Conservation (phyloP, 2,797 vertebrate species). For the Myotis daubentonii region DNA sequence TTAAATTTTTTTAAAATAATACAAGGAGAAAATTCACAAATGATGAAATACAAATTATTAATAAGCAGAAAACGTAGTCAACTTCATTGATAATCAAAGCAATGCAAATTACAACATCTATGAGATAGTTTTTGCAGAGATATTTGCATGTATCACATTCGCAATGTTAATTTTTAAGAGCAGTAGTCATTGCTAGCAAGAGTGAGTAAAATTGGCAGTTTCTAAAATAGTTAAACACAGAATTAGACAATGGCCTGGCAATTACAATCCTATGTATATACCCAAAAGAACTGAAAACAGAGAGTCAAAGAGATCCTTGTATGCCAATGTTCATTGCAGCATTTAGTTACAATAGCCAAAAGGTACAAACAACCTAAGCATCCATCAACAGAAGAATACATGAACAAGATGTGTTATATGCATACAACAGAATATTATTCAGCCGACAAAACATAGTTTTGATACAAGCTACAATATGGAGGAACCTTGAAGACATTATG, state of each 20-base stretch:
- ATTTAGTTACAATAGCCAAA: not conserved
- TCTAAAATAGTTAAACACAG: not conserved
- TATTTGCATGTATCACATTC: not conserved
- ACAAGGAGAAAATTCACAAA: slow-evolving; percentile 20
- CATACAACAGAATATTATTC: not conserved
- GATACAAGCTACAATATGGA: not conserved
- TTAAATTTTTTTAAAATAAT: not conserved
- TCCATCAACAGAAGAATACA: not conserved
- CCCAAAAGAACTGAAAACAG: slow-evolving; percentile 20
- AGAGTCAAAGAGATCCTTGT: not conserved
- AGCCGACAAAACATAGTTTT: not conserved
- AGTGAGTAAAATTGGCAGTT: not conserved
- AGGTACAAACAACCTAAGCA: not conserved
- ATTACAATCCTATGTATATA: not conserved
- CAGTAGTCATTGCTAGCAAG: not conserved
- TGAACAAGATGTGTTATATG: not conserved
- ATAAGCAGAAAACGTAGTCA: slow-evolving; percentile 30
- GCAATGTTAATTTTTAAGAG: not conserved
- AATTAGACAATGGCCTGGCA: not conserved
- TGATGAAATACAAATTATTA: not conserved
- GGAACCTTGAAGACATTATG: not conserved
- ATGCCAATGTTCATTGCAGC: not conserved
- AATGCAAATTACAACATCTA: not conserved
- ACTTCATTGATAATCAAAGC: not conserved
- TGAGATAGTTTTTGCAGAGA: not conserved